Evolutionary conservation across 2,888 invertebrate genomes (phyloP), one percentile per base, ranked within the genome.

Genomic region (Harpalus rufipes): DNA sequence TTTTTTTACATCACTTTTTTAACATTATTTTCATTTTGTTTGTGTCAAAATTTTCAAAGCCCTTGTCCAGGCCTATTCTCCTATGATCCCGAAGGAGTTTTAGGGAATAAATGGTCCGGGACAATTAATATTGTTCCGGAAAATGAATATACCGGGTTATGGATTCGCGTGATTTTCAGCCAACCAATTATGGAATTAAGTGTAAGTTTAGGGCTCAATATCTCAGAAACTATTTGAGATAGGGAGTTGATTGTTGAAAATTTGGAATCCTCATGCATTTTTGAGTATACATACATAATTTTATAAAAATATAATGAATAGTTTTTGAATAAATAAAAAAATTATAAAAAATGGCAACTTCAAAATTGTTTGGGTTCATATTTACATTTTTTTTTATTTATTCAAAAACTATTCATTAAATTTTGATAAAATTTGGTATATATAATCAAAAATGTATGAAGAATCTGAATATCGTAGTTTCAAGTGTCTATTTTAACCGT

Each of bases 11-110:
- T 32, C 5, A 32, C 6, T 32, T 32, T 32, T 32, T 5, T 32
- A 32, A 0, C 32, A 4, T 32, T 32, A 32, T 32, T 32, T 32
- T 4, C 32, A 32, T 0, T 10, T 10, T 51, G 44, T 51, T 51
- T 12, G 1, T 0, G 44, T 3, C 44, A 51, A 12, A 12, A 51
- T 12, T 51, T 51, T 51, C 44, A 51, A 51, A 51, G 44, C 7
- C 94, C 94, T 0, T 94, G 94, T 86, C 94, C 94, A 14, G 91
- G 92, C 85, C 92, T 94, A 56, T 94, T 94, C 89, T 90, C 90
- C 79, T 94, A 94, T 89, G 90, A 90, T 86, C 93, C 93, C 85
- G 91, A 92, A 0, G 91, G 92, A 0, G 90, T 92, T 0, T 94
- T 94, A 87, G 90, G 91, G 0, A 93, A 93, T 44, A 89, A 93